A percentile compares a stretch with the other conserved stretches of the same genome.
Evolutionary conservation across 2,113 vertebrate genomes (phyloP).

Genomic region (Nannobrachium achirus): DNA sequence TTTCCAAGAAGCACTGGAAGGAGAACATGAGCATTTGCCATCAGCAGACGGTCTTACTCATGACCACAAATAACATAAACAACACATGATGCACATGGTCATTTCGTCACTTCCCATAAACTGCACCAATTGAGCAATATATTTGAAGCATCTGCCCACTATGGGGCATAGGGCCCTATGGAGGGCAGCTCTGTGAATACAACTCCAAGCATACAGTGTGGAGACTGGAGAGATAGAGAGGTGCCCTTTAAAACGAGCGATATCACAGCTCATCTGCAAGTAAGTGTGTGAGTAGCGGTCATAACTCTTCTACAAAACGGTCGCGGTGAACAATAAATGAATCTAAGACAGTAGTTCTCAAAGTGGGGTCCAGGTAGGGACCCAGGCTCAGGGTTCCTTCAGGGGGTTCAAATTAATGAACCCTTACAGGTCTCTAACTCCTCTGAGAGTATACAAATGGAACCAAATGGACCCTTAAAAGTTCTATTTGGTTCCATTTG

Average conservation of each 20-base stretch:
- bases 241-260: not conserved
- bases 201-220: not conserved
- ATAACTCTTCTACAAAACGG: not conserved
- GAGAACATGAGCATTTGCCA: slow-evolving; percentile 27
- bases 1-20: slow-evolving; percentile 1
- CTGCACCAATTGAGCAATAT: not conserved
- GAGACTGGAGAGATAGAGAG: not conserved
- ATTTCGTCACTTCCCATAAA: slow-evolving; percentile 44
- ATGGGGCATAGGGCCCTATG: slow-evolving; percentile 5
- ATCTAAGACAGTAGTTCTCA: too few relatives aligned
- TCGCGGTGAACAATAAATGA: not conserved
- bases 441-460: too few relatives aligned
- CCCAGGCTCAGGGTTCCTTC: too few relatives aligned
- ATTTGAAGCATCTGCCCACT: slow-evolving; percentile 1
- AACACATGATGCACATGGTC: slow-evolving; percentile 26
- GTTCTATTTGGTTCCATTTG: too few relatives aligned
- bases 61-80: slow-evolving; percentile 51
- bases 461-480: not conserved
- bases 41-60: slow-evolving; percentile 41
- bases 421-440: too few relatives aligned
- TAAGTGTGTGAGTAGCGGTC: too few relatives aligned
- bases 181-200: slow-evolving; percentile 27
- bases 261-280: not conserved
- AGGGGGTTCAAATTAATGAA: too few relatives aligned
- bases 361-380: too few relatives aligned